Conservation (phyloP, 1,140 invertebrate species). For the Eriosoma lanigerum region DNA sequence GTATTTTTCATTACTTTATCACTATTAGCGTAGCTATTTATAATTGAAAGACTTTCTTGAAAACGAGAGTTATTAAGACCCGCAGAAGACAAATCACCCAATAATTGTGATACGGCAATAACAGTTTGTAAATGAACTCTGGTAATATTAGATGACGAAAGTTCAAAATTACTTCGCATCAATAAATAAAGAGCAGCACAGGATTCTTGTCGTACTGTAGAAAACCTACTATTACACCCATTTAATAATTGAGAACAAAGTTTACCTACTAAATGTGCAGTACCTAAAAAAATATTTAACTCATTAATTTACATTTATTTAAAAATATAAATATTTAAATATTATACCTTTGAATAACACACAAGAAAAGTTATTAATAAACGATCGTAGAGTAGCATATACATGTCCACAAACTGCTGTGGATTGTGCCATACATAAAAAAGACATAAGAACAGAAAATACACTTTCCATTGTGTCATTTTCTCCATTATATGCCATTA, state of each 20-base stretch:
- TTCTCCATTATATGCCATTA: slow-evolving; percentile 70
- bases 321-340: not conserved
- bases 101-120: slow-evolving; percentile 87
- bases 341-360: slow-evolving; percentile 76
- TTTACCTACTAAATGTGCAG: slow-evolving; percentile 78
- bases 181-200: slow-evolving; percentile 87
- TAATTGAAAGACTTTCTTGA: slow-evolving; percentile 86
- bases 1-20: slow-evolving; percentile 93
- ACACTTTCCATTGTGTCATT: slow-evolving; percentile 77
- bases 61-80: slow-evolving; percentile 85
- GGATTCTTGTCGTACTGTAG: slow-evolving; percentile 80
- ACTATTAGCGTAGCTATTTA: slow-evolving; percentile 88
- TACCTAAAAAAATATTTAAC: slow-evolving; percentile 62
- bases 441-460: slow-evolving; percentile 79
- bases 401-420: slow-evolving; percentile 86
- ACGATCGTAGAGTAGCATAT: slow-evolving; percentile 85
- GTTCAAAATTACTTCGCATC: slow-evolving; percentile 92
- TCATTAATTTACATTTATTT: not conserved
- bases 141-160: slow-evolving; percentile 60
- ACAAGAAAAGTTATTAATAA: slow-evolving; percentile 86
- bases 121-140: slow-evolving; percentile 63
- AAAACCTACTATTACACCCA: slow-evolving; percentile 78
- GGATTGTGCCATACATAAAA: slow-evolving; percentile 85
- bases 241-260: slow-evolving; percentile 79
- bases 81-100: slow-evolving; percentile 73